Conservation (phyloP, 64 coral and sea anemone species). For the Porites lutea region DNA sequence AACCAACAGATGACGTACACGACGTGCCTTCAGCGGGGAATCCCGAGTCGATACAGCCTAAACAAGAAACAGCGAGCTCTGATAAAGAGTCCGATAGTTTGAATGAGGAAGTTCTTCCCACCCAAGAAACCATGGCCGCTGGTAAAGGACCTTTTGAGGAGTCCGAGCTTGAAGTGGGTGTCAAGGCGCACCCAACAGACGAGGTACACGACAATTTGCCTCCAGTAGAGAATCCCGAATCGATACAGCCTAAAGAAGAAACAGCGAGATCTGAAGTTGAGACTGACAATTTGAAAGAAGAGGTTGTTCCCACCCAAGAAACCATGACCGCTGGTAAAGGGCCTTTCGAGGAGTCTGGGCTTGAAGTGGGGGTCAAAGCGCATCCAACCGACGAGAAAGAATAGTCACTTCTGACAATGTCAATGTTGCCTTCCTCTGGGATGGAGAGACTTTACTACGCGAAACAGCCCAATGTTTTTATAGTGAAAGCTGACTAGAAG, state of each 20-base stretch:
- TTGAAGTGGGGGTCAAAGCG: constrained; percentile 12
- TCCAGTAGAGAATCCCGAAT: too few species aligned
- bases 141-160: constrained; percentile 43
- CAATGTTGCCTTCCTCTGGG: too few species aligned
- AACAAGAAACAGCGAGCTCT: too few species aligned
- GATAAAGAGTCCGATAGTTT: too few species aligned
- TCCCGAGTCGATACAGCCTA: too few species aligned
- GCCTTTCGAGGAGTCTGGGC: constrained; percentile 25
- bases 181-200: constrained; percentile 11
- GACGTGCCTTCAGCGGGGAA: too few species aligned
- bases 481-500: too few species aligned
- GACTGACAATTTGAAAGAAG: background rate
- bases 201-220: background rate
- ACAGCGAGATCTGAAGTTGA: too few species aligned
- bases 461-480: too few species aligned
- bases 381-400: background rate
- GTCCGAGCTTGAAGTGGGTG: background rate
- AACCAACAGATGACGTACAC: background rate
- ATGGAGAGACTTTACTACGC: too few species aligned
- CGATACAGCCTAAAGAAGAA: too few species aligned
- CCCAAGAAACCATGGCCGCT: constrained; percentile 5
- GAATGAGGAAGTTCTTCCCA: background rate
- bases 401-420: background rate
- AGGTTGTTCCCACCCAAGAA: constrained; percentile 17
- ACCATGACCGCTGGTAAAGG: constrained; percentile 16